These are phyloP conservation scores for Podarcis raffonei DNA, from an alignment of 2,113 vertebrate species.

Conservation along the genomic window DNA sequence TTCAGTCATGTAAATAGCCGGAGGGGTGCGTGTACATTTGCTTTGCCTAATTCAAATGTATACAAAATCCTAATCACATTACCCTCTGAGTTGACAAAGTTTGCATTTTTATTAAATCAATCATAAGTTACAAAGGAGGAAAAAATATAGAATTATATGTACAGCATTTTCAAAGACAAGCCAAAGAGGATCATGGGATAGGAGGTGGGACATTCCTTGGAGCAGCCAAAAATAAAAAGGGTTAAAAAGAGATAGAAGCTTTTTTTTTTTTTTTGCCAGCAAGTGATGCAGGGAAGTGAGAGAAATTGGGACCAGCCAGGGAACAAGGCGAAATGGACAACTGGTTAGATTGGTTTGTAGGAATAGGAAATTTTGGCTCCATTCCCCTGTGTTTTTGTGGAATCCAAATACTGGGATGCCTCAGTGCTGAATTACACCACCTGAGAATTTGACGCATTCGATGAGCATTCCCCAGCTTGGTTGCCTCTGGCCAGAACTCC, in stretches of 20 bases:
- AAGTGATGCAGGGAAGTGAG: background rate
- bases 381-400: background rate
- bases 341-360: background rate
- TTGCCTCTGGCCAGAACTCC: background rate
- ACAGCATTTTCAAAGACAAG: slow-evolving; percentile 69
- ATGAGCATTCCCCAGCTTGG: background rate
- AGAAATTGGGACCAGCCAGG: slow-evolving; percentile 18
- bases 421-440: background rate
- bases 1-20: background rate
- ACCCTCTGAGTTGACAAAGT: slow-evolving; percentile 34
- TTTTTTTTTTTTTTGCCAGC: background rate
- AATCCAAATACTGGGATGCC: background rate
- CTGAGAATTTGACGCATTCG: background rate
- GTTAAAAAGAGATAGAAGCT: background rate
- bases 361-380: background rate
- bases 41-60: background rate
- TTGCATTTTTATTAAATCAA: slow-evolving; percentile 74
- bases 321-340: background rate
- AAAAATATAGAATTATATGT: slow-evolving; percentile 74
- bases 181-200: slow-evolving; percentile 28
- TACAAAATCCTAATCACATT: background rate
- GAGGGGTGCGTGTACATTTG: background rate
- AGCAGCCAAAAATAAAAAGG: background rate
- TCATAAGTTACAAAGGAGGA: slow-evolving; percentile 76
- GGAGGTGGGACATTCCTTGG: background rate